Evolutionary conservation across 2,888 invertebrate genomes (phyloP), one percentile per base, ranked within the genome.

Genomic region (Choreutis nemorana): DNA sequence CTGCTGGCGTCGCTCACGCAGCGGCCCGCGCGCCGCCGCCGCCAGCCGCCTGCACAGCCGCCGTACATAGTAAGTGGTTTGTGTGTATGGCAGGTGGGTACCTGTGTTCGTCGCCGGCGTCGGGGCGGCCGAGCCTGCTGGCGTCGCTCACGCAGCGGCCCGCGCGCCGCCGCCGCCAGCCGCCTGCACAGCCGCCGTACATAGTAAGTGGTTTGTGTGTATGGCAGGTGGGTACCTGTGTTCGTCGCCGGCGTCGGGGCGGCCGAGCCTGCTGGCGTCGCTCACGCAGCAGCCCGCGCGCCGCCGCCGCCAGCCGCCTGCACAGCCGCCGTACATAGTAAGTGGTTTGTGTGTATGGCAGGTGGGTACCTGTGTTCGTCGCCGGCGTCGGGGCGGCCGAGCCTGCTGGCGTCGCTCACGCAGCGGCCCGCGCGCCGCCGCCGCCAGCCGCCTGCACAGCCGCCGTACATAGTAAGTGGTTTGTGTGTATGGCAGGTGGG

Each of bases 21-120:
- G 45, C 58, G 68, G 45, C 50, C 77, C 59, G 67, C 83, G 15
- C 81, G 84, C 45, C 70, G 77, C 30, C 80, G 81, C 14, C 79
- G 81, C 55, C 78, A 82, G 31, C 82, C 82, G 43, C 71, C 82
- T n/a, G n/a, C n/a, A n/a, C n/a, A n/a, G n/a, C 49, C n/a, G n/a
- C n/a, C n/a, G n/a, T n/a, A n/a, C n/a, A n/a, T n/a, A n/a, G n/a
- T n/a, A n/a, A n/a, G n/a, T n/a, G n/a, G n/a, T n/a, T n/a, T n/a
- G n/a, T n/a, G n/a, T n/a, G n/a, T n/a, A n/a, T n/a, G n/a, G n/a
- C n/a, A n/a, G n/a, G n/a, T n/a, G n/a, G n/a, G n/a, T n/a, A n/a
- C n/a, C n/a, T n/a, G n/a, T n/a, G n/a, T n/a, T n/a, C n/a, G n/a
- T n/a, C n/a, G n/a, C n/a, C 39, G 43, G 13, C 42, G 38, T 5